These are phyloP conservation scores for Eilema griseolum DNA, from an alignment of 2,888 invertebrate species.

Conservation along the genomic window DNA sequence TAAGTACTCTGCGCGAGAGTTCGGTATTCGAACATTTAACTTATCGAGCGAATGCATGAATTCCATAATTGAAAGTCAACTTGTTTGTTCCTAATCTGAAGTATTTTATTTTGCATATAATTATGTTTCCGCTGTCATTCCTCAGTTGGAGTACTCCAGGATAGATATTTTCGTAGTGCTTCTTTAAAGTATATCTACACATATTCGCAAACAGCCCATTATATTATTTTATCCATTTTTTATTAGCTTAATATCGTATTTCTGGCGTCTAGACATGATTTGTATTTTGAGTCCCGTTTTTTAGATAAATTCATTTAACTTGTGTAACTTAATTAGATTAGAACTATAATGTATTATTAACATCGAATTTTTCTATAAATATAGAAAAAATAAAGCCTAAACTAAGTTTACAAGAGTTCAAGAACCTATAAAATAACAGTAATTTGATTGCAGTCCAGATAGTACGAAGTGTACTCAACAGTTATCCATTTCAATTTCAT, in stretches of 20 bases:
- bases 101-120: neutral
- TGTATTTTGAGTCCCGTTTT: neutral
- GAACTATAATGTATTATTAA: neutral
- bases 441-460: neutral
- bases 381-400: neutral
- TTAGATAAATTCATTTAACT: neutral
- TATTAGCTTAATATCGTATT: neutral
- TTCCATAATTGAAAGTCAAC: neutral
- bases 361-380: neutral
- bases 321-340: neutral
- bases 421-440: neutral
- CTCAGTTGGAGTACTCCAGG: neutral
- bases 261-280: neutral
- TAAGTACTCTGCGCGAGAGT: neutral
- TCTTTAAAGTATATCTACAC: neutral
- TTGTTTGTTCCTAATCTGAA: neutral
- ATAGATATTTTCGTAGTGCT: neutral
- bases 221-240: too few species aligned
- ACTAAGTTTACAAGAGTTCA: neutral
- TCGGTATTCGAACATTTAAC: neutral
- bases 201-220: neutral
- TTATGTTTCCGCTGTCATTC: neutral
- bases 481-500: constrained; percentile 1
- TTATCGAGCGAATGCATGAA: neutral
- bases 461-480: neutral